phyloP scores from a whole-genome alignment of 2,888 invertebrate genomes.

The Ophion ventricosus region DNA sequence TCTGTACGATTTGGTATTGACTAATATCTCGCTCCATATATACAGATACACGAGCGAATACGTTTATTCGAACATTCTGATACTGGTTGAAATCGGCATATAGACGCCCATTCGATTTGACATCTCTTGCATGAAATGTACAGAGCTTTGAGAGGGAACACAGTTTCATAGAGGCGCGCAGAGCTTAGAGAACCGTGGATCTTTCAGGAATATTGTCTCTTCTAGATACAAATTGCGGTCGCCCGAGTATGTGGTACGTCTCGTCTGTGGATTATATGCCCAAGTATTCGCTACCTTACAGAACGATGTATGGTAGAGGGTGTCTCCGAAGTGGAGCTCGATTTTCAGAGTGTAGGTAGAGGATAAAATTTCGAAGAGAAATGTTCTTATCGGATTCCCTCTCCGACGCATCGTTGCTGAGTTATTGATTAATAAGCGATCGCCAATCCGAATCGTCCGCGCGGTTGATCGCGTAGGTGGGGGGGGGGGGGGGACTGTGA shows the following conservation, averaged over 20 bases:
- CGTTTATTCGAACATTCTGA: constrained; percentile 26
- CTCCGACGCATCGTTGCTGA: background rate
- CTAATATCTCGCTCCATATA: constrained; percentile 8
- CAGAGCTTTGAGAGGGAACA: background rate
- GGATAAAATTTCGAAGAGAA: background rate
- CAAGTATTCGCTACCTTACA: background rate
- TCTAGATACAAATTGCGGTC: background rate
- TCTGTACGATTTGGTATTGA: constrained; percentile 3
- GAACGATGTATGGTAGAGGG: background rate
- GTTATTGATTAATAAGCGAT: background rate
- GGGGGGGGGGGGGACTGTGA: background rate
- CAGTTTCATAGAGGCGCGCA: background rate
- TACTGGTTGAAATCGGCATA: background rate
- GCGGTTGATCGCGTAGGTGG: background rate
- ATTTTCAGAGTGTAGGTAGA: background rate
- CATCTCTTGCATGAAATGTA: background rate
- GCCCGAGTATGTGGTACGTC: background rate
- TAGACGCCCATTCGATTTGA: background rate
- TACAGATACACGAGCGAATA: background rate
- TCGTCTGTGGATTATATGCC: background rate
- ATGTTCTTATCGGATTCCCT: background rate
- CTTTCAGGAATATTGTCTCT: background rate
- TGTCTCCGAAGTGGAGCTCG: background rate
- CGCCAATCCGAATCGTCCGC: background rate
- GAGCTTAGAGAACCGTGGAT: background rate